Evolutionary conservation across 1,140 invertebrate genomes (phyloP).

Genomic region (Leptopilina boulardi): DNA sequence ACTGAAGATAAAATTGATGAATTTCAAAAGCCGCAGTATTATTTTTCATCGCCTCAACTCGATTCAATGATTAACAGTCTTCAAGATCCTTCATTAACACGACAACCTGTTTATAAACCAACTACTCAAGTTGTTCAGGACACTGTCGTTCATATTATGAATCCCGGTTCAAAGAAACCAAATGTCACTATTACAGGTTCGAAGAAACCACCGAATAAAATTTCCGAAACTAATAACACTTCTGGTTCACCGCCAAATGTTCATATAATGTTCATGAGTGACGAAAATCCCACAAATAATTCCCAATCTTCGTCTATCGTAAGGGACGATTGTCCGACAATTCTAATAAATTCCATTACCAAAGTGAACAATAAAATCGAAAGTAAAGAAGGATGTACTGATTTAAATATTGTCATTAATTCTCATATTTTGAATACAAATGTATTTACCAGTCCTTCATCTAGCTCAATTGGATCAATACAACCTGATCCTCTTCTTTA

Average conservation of each 20-base stretch:
- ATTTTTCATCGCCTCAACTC: not conserved
- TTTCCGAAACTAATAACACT: not conserved
- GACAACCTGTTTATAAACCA: constrained; percentile 11
- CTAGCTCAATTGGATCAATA: not conserved
- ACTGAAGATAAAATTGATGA: not conserved
- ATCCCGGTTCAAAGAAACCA: constrained; percentile 56
- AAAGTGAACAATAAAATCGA: constrained; percentile 72
- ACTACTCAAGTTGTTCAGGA: constrained; percentile 67
- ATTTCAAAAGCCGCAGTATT: not conserved
- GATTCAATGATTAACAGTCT: not conserved
- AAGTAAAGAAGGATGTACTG: constrained; percentile 72
- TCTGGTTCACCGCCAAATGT: constrained; percentile 63
- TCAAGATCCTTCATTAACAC: not conserved
- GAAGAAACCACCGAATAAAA: constrained; percentile 38
- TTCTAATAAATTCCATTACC: constrained; percentile 72
- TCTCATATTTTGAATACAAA: constrained; percentile 71
- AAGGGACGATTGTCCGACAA: constrained; percentile 65
- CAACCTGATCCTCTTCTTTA: not conserved
- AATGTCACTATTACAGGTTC: constrained; percentile 56
- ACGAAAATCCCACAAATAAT: constrained; percentile 47
- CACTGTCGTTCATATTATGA: constrained; percentile 69
- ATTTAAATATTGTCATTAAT: constrained; percentile 74
- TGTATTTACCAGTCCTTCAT: constrained; percentile 50
- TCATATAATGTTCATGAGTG: constrained; percentile 66
- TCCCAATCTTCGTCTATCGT: constrained; percentile 47